Conservation (phyloP, 2,797 vertebrate species). For the Triplophysa bombifrons region DNA sequence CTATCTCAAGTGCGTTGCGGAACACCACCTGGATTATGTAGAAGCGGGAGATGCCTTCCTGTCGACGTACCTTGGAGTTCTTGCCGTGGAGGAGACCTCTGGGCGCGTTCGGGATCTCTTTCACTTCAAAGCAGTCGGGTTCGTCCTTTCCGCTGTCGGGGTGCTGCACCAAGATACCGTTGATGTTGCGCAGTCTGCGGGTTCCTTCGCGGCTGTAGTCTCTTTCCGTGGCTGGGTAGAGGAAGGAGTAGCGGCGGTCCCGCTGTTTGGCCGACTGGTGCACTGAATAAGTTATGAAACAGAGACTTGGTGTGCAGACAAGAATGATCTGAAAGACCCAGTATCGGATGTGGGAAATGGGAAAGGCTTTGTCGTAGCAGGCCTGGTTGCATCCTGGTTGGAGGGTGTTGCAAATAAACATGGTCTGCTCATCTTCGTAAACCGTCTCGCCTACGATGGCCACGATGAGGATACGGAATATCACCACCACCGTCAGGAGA, state of each 20-base stretch:
- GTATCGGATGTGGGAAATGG: slow-evolving; percentile 91
- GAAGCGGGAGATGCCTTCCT: slow-evolving; percentile 89
- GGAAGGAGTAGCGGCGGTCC: slow-evolving; percentile 82
- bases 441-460: slow-evolving; percentile 91
- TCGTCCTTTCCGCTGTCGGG: slow-evolving; percentile 78
- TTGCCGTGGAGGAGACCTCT: slow-evolving; percentile 75
- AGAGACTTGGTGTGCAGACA: slow-evolving; percentile 86
- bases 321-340: slow-evolving; percentile 90
- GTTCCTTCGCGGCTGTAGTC: slow-evolving; percentile 66
- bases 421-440: slow-evolving; percentile 90
- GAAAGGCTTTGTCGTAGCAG: slow-evolving; percentile 90
- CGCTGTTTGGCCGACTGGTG: slow-evolving; percentile 86
- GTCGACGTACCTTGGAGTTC: slow-evolving; percentile 79
- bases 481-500: slow-evolving; percentile 90
- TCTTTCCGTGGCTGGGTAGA: slow-evolving; percentile 81
- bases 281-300: slow-evolving; percentile 89
- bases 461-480: slow-evolving; percentile 91
- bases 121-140: slow-evolving; percentile 76
- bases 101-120: slow-evolving; percentile 77
- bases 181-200: slow-evolving; percentile 77
- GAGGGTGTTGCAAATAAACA: slow-evolving; percentile 93
- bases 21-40: slow-evolving; percentile 92
- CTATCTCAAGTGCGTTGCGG: slow-evolving; percentile 87
- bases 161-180: slow-evolving; percentile 78
- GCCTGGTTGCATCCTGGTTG: slow-evolving; percentile 93